These are phyloP conservation scores for Aeoliscus strigatus DNA, from an alignment of 2,797 vertebrate species.

Conservation along the genomic window DNA sequence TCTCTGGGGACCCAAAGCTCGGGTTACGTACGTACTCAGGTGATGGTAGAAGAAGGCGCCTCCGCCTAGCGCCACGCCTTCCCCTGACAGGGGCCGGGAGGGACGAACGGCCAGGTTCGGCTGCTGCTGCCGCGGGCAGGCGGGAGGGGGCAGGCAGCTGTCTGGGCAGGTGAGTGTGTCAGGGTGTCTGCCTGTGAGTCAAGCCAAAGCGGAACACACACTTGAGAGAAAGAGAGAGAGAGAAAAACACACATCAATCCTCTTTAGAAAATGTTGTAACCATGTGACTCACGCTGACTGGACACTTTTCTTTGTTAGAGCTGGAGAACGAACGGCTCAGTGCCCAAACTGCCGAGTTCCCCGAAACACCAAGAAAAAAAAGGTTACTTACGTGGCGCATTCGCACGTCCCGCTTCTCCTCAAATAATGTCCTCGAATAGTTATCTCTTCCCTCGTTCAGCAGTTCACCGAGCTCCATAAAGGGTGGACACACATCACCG, in stretches of 20 bases:
- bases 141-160: background rate
- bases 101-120: background rate
- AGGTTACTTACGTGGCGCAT: slow-evolving; percentile 5
- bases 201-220: slow-evolving; percentile 19
- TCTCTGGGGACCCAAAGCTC: background rate
- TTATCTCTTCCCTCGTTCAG: background rate
- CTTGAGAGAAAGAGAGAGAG: background rate
- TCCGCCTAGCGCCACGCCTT: slow-evolving; percentile 59
- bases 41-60: slow-evolving; percentile 22
- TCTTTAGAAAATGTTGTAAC: slow-evolving; percentile 19
- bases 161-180: slow-evolving; percentile 4
- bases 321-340: no score
- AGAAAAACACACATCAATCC: slow-evolving; percentile 9
- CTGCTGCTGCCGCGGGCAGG: slow-evolving; percentile 10
- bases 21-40: slow-evolving; percentile 21
- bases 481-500: background rate
- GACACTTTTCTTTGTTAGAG: slow-evolving; percentile 15
- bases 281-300: slow-evolving; percentile 28
- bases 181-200: slow-evolving; percentile 34
- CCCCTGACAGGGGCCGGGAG: slow-evolving; percentile 51
- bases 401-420: background rate
- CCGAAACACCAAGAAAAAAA: slow-evolving; percentile 7
- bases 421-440: background rate
- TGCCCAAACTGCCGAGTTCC: slow-evolving; percentile 4
- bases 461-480: slow-evolving; percentile 1